phyloP scores from a whole-genome alignment of 2,888 invertebrate genomes.

The Tetrapedia diversipes region DNA sequence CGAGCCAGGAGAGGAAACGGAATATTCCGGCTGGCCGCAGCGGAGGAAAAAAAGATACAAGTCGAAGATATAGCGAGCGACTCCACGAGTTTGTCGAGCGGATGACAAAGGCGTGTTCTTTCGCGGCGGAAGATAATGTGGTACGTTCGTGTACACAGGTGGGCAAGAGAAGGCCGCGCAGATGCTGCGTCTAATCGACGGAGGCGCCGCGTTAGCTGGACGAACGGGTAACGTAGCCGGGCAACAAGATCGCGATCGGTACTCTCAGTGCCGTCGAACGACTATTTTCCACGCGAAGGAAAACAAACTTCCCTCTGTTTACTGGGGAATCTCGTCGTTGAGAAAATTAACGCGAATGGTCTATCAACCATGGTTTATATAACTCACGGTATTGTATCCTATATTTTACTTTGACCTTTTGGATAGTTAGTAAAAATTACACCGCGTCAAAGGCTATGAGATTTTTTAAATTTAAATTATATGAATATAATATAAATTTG shows the following conservation, averaged over 20 bases:
- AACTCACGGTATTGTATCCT: too few species aligned
- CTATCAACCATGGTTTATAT: too few species aligned
- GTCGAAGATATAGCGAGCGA: conserved; percentile 56
- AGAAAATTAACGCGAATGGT: too few species aligned
- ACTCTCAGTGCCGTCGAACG: neutral
- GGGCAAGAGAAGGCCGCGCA: conserved; percentile 76
- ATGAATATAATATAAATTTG: too few species aligned
- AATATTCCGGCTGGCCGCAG: neutral
- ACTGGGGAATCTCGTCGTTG: too few species aligned
- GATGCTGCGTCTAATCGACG: conserved; percentile 78
- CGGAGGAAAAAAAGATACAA: conserved; percentile 54
- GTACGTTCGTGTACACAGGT: conserved; percentile 80
- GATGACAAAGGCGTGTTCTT: conserved; percentile 78
- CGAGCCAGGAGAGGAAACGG: neutral
- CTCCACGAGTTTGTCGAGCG: conserved; percentile 69
- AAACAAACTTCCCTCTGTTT: neutral
- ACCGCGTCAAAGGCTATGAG: too few species aligned
- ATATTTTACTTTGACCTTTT: too few species aligned
- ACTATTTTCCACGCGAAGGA: neutral
- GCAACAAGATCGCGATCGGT: conserved; percentile 7
- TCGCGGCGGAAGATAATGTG: conserved; percentile 75
- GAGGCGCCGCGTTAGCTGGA: conserved; percentile 35
- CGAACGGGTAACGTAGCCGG: conserved; percentile 20
- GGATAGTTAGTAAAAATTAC: too few species aligned
- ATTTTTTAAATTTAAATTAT: too few species aligned